Percentiles rank a stretch among this genome's conserved stretches.
Conservation (phyloP, 2,888 invertebrate genomes). For the Diloba caeruleocephala region DNA sequence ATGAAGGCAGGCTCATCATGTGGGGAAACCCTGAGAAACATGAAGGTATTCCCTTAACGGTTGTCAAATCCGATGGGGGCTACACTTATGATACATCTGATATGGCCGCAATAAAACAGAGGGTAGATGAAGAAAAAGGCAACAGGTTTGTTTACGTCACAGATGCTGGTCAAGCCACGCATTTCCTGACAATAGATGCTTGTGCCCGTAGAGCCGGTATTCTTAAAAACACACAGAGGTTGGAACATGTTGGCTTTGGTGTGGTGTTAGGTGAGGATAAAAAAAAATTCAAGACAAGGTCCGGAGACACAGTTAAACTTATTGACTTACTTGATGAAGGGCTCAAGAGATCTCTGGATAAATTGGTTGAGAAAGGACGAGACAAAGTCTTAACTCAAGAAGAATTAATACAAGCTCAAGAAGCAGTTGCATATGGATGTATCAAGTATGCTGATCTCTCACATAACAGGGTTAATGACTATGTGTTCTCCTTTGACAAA, state of each 20-base stretch:
- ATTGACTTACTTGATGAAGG: slow-evolving; percentile 97
- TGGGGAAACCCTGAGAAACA: slow-evolving; percentile 91
- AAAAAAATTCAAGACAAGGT: slow-evolving; percentile 99
- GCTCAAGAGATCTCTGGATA: slow-evolving; percentile 93
- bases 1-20: slow-evolving; percentile 95
- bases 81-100: slow-evolving; percentile 99
- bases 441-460: slow-evolving; percentile 99
- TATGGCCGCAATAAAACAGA: slow-evolving; percentile 96
- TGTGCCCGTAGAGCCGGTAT: slow-evolving; percentile 95
- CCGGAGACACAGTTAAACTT: slow-evolving; percentile 97
- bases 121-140: slow-evolving; percentile 94
- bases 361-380: slow-evolving; percentile 95
- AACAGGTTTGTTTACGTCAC: slow-evolving; percentile 98
- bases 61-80: slow-evolving; percentile 99
- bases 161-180: slow-evolving; percentile 96
- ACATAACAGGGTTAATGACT: slow-evolving; percentile 97
- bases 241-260: slow-evolving; percentile 98
- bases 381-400: slow-evolving; percentile 94
- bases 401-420: slow-evolving; percentile 95
- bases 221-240: slow-evolving; percentile 89
- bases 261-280: slow-evolving; percentile 99
- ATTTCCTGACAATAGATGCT: slow-evolving; percentile 93
- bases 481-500: slow-evolving; percentile 99
- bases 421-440: slow-evolving; percentile 98
- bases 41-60: slow-evolving; percentile 95